Conservation (phyloP, 1,140 invertebrate species). For the Diprion similis region DNA sequence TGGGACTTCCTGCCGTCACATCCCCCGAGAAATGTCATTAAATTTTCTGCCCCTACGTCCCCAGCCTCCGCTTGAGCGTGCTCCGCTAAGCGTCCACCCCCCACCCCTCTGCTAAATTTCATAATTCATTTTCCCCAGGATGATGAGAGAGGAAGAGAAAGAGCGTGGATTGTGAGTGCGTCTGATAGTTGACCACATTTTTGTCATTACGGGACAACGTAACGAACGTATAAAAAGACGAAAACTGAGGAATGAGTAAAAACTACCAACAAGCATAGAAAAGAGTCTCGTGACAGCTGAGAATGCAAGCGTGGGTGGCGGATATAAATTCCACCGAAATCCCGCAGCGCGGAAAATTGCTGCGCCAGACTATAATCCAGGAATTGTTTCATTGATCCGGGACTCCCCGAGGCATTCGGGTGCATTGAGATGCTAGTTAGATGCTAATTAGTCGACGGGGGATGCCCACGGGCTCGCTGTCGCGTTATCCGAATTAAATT, state of each 20-base stretch:
- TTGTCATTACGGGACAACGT: neutral
- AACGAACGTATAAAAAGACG: neutral
- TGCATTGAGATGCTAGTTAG: constrained; percentile 5
- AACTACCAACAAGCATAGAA: too few species aligned
- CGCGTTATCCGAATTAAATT: constrained; percentile 2
- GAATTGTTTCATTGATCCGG: neutral
- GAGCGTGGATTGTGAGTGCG: neutral
- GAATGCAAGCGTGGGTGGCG: too few species aligned
- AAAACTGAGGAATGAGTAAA: neutral
- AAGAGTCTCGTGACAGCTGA: too few species aligned
- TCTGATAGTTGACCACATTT: neutral
- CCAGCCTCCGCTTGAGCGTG: neutral
- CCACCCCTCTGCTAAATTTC: neutral
- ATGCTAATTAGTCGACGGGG: neutral
- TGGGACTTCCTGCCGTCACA: neutral
- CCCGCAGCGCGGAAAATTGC: neutral
- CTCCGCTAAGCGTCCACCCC: neutral
- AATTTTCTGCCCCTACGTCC: neutral
- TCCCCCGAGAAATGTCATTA: neutral
- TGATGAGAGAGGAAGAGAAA: constrained; percentile 1
- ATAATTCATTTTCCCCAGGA: neutral
- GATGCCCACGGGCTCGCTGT: neutral
- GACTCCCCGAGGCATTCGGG: neutral
- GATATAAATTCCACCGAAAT: neutral
- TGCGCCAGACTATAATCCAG: neutral